A percentile compares a stretch with the other conserved stretches of the same genome.
Evolutionary conservation across 53 echinoderm and acorn worm species (phyloP).

Genomic region (Arbacia lixula): DNA sequence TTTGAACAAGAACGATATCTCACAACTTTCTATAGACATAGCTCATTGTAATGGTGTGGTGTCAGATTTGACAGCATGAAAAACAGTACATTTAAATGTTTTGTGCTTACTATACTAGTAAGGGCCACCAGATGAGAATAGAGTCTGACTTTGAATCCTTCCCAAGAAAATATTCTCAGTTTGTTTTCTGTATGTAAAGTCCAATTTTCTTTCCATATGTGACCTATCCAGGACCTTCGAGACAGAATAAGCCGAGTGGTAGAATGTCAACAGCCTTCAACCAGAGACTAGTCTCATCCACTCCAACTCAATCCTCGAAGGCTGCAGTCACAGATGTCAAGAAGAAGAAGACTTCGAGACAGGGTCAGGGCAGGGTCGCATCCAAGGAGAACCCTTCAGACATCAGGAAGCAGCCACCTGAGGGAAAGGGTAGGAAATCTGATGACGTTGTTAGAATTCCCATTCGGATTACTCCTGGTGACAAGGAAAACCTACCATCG

Average conservation of each 20-base stretch:
- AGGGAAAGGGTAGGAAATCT: too few species aligned
- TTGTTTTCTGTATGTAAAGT: too few species aligned
- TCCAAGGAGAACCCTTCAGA: neutral
- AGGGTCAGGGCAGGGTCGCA: neutral
- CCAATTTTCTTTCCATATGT: neutral
- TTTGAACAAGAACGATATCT: too few species aligned
- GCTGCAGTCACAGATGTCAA: neutral
- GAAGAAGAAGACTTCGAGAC: neutral
- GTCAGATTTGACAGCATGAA: too few species aligned
- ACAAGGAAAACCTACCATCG: conserved; percentile 16
- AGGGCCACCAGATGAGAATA: too few species aligned
- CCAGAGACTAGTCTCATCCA: conserved; percentile 42
- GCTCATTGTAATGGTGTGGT: too few species aligned
- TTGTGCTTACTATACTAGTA: too few species aligned
- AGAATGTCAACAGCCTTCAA: conserved; percentile 28
- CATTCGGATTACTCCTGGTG: conserved; percentile 12
- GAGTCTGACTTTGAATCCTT: neutral
- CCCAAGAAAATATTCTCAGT: neutral
- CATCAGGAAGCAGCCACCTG: too few species aligned
- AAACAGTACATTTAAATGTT: too few species aligned
- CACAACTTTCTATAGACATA: too few species aligned
- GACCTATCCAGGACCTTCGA: conserved; percentile 3
- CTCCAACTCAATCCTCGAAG: conserved; percentile 11
- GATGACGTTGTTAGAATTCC: neutral
- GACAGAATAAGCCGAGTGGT: conserved; percentile 24